These are phyloP conservation scores for Melinaea marsaeus DNA, from an alignment of 2,888 invertebrate genomes.

Conservation along the genomic window DNA sequence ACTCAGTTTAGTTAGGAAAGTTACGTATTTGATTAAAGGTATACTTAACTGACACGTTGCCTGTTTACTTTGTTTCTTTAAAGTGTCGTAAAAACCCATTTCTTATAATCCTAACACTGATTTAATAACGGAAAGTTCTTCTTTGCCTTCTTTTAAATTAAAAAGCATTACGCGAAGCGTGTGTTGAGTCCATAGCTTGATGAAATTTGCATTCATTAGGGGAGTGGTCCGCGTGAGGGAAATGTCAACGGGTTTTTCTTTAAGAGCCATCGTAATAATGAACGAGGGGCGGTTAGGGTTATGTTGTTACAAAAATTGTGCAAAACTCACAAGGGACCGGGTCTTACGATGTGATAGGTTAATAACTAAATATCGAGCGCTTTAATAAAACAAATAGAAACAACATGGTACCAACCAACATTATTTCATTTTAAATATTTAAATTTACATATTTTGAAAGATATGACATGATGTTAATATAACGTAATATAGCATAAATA, in stretches of 20 bases:
- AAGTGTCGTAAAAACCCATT: constrained; percentile 7
- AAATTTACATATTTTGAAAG: too few species aligned
- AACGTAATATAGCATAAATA: background rate
- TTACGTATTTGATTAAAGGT: too few species aligned
- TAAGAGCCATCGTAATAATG: constrained; percentile 41
- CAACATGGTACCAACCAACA: too few species aligned
- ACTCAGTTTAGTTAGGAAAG: too few species aligned
- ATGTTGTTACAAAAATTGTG: constrained; percentile 1
- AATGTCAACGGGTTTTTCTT: constrained; percentile 52
- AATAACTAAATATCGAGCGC: constrained; percentile 6
- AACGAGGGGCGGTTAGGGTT: constrained; percentile 27
- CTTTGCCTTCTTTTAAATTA: constrained; percentile 46
- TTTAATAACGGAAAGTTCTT: constrained; percentile 26
- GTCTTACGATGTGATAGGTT: constrained; percentile 8
- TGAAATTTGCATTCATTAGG: constrained; percentile 73
- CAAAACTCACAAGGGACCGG: constrained; percentile 13
- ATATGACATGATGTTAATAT: too few species aligned
- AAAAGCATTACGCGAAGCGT: constrained; percentile 52
- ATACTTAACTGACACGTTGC: too few species aligned
- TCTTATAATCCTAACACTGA: constrained; percentile 21
- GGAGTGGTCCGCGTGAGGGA: constrained; percentile 46
- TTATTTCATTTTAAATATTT: too few species aligned
- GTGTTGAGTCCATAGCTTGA: constrained; percentile 50
- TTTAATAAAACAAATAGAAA: background rate
- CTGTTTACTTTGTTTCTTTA: too few species aligned